These are phyloP conservation scores for Sinotaia quadrata DNA, from an alignment of 2,888 invertebrate genomes.

Conservation along the genomic window DNA sequence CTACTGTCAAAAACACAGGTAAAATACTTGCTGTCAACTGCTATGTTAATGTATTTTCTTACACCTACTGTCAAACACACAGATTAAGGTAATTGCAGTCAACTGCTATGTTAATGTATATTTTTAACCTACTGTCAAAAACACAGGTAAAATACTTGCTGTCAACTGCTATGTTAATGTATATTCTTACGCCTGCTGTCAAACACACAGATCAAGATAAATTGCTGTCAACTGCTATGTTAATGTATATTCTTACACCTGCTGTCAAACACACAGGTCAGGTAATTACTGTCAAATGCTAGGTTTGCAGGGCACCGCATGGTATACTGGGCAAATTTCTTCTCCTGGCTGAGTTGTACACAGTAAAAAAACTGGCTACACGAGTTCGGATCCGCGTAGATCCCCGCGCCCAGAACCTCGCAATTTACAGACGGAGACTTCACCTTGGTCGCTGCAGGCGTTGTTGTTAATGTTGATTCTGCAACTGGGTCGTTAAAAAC, in stretches of 20 bases:
- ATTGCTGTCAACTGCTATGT: not conserved
- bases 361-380: constrained; percentile 19
- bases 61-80: too few relatives aligned
- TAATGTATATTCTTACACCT: not conserved
- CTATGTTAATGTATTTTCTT: too few relatives aligned
- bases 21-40: too few relatives aligned
- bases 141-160: not conserved
- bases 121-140: too few relatives aligned
- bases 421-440: constrained; percentile 1
- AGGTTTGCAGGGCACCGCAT: not conserved
- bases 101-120: too few relatives aligned
- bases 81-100: too few relatives aligned
- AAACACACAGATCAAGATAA: not conserved
- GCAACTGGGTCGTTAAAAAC: too few relatives aligned
- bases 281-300: not conserved
- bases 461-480: too few relatives aligned
- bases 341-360: not conserved
- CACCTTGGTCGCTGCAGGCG: too few relatives aligned
- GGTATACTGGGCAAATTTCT: constrained; percentile 7
- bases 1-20: too few relatives aligned
- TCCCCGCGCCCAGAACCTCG: not conserved
- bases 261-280: constrained; percentile 5
- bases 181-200: not conserved
- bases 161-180: not conserved
- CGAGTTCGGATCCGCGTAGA: not conserved